Percentiles rank a stretch among this genome's conserved stretches.
Conservation (phyloP, 1,140 invertebrate species). For the Trichonephila clavata region DNA sequence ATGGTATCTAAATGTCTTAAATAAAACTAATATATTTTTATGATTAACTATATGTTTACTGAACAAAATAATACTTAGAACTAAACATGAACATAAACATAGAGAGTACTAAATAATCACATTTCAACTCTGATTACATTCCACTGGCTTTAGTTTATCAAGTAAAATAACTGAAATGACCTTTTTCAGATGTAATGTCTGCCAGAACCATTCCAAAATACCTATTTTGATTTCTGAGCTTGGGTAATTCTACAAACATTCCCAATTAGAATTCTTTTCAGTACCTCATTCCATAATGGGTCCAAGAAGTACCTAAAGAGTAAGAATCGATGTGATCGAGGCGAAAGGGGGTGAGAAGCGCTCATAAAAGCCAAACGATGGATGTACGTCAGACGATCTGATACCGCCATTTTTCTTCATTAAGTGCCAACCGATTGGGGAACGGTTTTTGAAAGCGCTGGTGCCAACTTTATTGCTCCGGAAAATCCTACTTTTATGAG, state of each 20-base stretch:
- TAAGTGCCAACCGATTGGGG: slow-evolving; percentile 62
- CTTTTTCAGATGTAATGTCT: neutral
- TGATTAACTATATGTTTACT: no score
- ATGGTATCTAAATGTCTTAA: no score
- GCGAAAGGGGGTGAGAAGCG: slow-evolving; percentile 16
- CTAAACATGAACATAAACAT: no score
- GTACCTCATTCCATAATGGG: slow-evolving; percentile 15
- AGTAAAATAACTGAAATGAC: no score
- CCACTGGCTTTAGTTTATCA: no score
- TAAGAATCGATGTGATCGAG: slow-evolving; percentile 15
- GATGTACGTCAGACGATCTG: slow-evolving; percentile 45
- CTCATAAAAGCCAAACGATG: slow-evolving; percentile 32
- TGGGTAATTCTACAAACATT: neutral
- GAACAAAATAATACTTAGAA: no score
- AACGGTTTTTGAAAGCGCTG: slow-evolving; percentile 72
- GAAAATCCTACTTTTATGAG: slow-evolving; percentile 75
- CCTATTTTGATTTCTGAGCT: neutral
- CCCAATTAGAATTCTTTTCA: slow-evolving; percentile 31
- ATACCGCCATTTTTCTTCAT: slow-evolving; percentile 73
- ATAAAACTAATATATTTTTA: no score
- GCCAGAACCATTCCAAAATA: neutral
- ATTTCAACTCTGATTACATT: no score
- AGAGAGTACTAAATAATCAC: no score
- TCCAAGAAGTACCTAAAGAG: neutral
- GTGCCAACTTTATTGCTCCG: slow-evolving; percentile 71